phyloP scores from a whole-genome alignment of 2,113 vertebrate genomes.

The Melanerpes formicivorus region DNA sequence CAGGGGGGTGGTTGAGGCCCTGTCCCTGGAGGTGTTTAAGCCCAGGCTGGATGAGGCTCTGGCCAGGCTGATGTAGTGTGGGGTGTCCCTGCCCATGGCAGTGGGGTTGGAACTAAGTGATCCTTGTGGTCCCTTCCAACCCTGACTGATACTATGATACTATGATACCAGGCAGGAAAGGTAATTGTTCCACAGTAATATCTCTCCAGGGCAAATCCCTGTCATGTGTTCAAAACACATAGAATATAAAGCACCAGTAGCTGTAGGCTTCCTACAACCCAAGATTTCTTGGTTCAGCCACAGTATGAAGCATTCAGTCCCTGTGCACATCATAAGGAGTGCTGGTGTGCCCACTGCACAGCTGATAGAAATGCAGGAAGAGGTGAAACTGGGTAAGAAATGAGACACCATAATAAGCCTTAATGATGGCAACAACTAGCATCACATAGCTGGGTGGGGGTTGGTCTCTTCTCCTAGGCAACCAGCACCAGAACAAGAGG shows the following conservation, averaged over 20 bases:
- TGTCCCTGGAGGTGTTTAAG: too few species aligned
- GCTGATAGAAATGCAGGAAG: not conserved
- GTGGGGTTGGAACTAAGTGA: too few species aligned
- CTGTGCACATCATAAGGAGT: not conserved
- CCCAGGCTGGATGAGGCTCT: too few species aligned
- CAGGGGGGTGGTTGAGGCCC: too few species aligned
- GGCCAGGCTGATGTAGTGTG: too few species aligned
- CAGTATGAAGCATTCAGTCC: not conserved
- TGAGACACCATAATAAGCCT: not conserved
- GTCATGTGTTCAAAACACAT: not conserved
- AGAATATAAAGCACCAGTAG: not conserved
- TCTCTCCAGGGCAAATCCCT: not conserved
- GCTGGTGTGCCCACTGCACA: not conserved
- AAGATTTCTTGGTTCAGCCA: not conserved
- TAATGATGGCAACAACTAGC: not conserved
- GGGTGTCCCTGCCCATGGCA: too few species aligned
- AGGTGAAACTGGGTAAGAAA: not conserved
- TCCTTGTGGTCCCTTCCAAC: too few species aligned
- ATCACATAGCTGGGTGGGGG: not conserved
- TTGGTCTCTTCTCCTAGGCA: too few species aligned
- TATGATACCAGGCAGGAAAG: not conserved
- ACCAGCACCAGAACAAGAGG: too few species aligned
- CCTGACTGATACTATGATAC: too few species aligned
- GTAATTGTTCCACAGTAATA: not conserved
- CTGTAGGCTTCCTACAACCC: not conserved